Conservation (phyloP, 2,888 invertebrate genomes). For the Ophion ellenae region DNA sequence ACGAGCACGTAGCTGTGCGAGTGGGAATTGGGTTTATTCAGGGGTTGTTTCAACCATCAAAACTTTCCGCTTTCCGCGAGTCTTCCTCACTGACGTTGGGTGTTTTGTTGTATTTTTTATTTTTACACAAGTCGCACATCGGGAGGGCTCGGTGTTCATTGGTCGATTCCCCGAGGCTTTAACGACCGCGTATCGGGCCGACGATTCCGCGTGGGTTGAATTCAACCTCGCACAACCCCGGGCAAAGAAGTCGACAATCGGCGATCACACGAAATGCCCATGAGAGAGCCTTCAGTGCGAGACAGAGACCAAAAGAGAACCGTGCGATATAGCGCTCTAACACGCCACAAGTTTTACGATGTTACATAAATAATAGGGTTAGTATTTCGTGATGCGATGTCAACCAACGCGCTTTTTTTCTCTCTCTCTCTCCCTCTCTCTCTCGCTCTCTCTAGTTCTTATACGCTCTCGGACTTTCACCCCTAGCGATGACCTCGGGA, state of each 20-base stretch:
- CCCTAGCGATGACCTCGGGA: constrained; percentile 37
- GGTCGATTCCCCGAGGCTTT: constrained; percentile 55
- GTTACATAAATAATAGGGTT: constrained; percentile 81
- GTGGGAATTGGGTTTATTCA: not conserved
- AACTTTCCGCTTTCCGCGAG: constrained; percentile 2
- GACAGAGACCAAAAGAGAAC: constrained; percentile 39
- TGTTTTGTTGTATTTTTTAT: constrained; percentile 19
- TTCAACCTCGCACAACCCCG: constrained; percentile 24
- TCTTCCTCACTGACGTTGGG: constrained; percentile 12
- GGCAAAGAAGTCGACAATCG: constrained; percentile 65
- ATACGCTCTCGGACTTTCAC: constrained; percentile 65
- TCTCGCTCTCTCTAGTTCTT: constrained; percentile 31
- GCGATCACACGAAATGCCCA: constrained; percentile 66
- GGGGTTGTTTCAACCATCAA: constrained; percentile 7
- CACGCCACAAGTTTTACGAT: constrained; percentile 83
- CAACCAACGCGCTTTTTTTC: constrained; percentile 71
- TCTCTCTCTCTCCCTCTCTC: constrained; percentile 36
- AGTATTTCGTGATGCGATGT: constrained; percentile 81
- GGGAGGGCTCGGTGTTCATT: constrained; percentile 27
- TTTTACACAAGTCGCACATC: constrained; percentile 14
- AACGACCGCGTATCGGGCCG: constrained; percentile 57
- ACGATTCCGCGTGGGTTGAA: constrained; percentile 49
- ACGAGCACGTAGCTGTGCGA: constrained; percentile 40
- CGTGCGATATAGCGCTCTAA: constrained; percentile 75
- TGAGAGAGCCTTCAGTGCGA: constrained; percentile 40